Evolutionary conservation across 2,797 vertebrate species (phyloP).

Genomic region (Melanotaenia boesemani): DNA sequence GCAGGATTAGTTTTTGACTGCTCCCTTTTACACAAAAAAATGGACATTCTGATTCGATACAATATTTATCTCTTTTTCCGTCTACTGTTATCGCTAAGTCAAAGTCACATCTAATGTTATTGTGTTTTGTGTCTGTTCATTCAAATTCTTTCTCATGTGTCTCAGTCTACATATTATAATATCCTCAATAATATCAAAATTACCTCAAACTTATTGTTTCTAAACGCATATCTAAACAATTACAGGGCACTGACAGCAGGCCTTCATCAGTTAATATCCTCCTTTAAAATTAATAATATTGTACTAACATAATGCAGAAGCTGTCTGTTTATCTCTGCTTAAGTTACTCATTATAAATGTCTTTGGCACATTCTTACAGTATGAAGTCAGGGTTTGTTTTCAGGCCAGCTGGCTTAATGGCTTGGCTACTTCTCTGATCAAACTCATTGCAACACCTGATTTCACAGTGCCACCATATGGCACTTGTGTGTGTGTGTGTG

Average conservation of each 20-base stretch:
- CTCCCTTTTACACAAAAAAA: background rate
- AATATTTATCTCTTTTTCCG: background rate
- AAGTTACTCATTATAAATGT: conserved; percentile 39
- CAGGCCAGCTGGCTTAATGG: conserved; percentile 60
- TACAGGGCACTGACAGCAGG: background rate
- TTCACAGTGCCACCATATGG: conserved; percentile 60
- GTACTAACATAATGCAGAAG: too few species aligned
- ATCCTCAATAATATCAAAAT: background rate
- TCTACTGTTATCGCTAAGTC: too few species aligned
- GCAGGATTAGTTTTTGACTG: background rate
- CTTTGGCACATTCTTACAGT: conserved; percentile 43
- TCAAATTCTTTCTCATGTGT: too few species aligned
- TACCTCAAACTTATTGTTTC: background rate
- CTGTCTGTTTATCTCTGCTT: conserved; percentile 13
- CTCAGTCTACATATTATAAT: background rate
- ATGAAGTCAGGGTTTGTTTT: conserved; percentile 63
- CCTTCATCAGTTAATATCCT: background rate
- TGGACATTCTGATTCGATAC: background rate
- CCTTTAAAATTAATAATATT: too few species aligned
- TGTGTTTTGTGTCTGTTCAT: too few species aligned
- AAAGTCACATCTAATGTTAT: too few species aligned
- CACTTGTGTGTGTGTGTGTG: conserved; percentile 9
- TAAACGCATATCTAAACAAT: background rate
- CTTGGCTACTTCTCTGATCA: conserved; percentile 60
- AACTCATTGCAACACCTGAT: conserved; percentile 58